Percentiles rank a stretch among this genome's conserved stretches.
Conservation (phyloP, 2,888 invertebrate species). For the Bombylius major region DNA sequence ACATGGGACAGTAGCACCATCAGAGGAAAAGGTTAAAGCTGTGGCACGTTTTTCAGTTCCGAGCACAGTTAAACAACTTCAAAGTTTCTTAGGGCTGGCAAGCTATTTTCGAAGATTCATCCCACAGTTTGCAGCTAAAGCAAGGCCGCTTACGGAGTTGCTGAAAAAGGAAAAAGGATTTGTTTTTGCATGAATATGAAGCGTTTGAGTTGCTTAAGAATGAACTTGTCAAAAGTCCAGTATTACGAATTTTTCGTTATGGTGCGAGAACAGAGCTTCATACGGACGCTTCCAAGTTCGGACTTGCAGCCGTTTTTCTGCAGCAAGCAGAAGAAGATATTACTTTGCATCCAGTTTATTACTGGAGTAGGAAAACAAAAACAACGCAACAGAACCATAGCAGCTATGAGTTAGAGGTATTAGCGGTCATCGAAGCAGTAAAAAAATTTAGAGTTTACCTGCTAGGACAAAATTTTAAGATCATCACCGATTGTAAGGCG, state of each 20-base stretch:
- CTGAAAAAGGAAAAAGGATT: not conserved
- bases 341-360: too few relatives aligned
- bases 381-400: too few relatives aligned
- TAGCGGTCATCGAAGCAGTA: too few relatives aligned
- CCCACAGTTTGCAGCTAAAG: not conserved
- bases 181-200: not conserved
- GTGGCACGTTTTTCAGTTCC: not conserved
- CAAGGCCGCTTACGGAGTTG: not conserved
- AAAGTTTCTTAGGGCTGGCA: not conserved
- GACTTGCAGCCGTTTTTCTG: too few relatives aligned
- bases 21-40: not conserved
- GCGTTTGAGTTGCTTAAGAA: not conserved
- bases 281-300: too few relatives aligned
- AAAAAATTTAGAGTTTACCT: too few relatives aligned
- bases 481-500: too few relatives aligned
- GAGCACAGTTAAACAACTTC: not conserved
- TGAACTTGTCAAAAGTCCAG: conserved; percentile 5
- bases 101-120: not conserved
- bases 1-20: not conserved
- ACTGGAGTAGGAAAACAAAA: too few relatives aligned
- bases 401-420: too few relatives aligned
- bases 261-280: too few relatives aligned
- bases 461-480: too few relatives aligned
- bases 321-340: too few relatives aligned
- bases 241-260: conserved; percentile 15